Percentiles rank a stretch among this genome's conserved stretches.
phyloP scores from a whole-genome alignment of 2,888 invertebrate species.

The Drosophila multiciliata region DNA sequence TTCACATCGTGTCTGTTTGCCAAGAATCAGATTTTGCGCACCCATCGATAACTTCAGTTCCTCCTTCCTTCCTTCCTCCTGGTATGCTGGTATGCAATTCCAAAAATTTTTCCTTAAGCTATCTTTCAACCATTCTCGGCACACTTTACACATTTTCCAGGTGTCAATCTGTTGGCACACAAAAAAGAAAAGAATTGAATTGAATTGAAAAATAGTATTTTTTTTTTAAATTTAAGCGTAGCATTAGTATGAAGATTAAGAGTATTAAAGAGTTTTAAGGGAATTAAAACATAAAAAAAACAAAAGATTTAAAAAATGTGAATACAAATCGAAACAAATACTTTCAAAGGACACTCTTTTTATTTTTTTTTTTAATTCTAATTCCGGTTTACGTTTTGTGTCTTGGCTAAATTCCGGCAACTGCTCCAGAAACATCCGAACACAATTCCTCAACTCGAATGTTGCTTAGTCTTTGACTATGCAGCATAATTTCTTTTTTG shows the following conservation, averaged over 20 bases:
- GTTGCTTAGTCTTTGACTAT: conserved; percentile 37
- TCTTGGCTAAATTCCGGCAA: conserved; percentile 52
- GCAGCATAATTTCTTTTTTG: conserved; percentile 64
- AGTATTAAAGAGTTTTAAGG: too few species aligned
- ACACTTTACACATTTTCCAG: conserved; percentile 49
- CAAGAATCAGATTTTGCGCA: conserved; percentile 39
- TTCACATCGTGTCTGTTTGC: conserved; percentile 51
- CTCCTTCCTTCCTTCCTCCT: too few species aligned
- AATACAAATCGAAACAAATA: background rate
- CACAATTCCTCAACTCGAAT: background rate
- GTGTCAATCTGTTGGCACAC: conserved; percentile 47
- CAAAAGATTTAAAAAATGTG: background rate
- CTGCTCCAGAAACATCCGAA: conserved; percentile 2
- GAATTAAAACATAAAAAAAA: background rate
- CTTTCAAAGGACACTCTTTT: background rate
- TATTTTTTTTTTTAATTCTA: background rate
- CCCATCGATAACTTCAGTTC: conserved; percentile 39
- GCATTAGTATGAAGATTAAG: background rate
- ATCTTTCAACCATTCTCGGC: conserved; percentile 17
- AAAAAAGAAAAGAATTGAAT: background rate
- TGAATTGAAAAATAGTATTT: background rate
- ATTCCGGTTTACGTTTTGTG: conserved; percentile 1
- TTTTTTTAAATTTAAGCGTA: background rate
- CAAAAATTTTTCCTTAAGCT: conserved; percentile 3
- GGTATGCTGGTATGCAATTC: conserved; percentile 32